Evolutionary conservation across 2,113 vertebrate species (phyloP).

Genomic region (Protobothrops mucrosquamatus): DNA sequence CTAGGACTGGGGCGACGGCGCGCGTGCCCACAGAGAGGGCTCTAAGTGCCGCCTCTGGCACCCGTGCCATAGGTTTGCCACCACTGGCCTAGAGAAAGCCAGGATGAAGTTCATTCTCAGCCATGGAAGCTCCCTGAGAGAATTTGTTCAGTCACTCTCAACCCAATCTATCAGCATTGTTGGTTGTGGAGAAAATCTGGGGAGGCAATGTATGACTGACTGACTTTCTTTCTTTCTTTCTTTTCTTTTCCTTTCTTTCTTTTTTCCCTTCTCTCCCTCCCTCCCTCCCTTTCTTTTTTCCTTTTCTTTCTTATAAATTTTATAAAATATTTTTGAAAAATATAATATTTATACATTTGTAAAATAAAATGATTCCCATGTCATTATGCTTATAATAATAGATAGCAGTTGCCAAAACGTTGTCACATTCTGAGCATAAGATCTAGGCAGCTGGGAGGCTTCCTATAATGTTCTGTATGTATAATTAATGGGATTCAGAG

Average conservation of each 20-base stretch:
- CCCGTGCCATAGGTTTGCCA: too few species aligned
- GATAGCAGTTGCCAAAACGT: neutral
- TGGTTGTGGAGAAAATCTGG: neutral
- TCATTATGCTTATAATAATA: conserved; percentile 19
- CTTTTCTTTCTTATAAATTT: neutral
- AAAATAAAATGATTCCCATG: neutral
- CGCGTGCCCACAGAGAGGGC: too few species aligned
- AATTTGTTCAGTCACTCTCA: neutral
- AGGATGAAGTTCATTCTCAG: neutral
- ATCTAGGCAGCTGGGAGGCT: neutral
- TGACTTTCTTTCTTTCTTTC: neutral
- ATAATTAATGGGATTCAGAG: neutral
- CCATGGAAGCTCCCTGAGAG: neutral
- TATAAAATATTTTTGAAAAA: neutral
- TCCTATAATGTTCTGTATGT: neutral
- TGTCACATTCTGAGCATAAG: neutral
- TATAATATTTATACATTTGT: neutral
- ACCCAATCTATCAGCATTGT: neutral
- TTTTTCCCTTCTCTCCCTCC: too few species aligned
- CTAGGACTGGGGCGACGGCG: too few species aligned
- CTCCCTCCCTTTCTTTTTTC: too few species aligned
- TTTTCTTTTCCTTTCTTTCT: too few species aligned
- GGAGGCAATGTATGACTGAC: neutral
- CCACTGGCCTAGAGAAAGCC: neutral
- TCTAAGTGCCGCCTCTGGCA: too few species aligned